Percentiles rank a stretch among this genome's conserved stretches.
Conservation (phyloP, 1,140 invertebrate species). For the Archegozetes longisetosus region DNA sequence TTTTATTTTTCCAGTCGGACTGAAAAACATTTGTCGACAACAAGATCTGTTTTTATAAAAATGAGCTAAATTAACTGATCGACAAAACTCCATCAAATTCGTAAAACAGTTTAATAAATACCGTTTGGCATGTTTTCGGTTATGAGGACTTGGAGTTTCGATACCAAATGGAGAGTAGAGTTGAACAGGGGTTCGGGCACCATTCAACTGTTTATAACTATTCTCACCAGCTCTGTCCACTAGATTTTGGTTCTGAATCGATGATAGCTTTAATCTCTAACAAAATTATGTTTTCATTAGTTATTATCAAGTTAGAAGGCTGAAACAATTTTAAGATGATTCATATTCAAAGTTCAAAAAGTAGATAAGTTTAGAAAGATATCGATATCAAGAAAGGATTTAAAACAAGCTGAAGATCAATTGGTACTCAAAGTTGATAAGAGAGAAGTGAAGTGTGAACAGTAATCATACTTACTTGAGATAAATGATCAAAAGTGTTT, state of each 20-base stretch:
- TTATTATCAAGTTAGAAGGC: no score
- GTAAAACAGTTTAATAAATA: no score
- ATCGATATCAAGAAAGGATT: no score
- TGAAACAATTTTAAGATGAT: no score
- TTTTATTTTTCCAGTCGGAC: constrained; percentile 13
- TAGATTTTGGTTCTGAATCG: not conserved
- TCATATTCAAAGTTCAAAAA: not conserved
- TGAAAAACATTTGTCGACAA: constrained; percentile 10
- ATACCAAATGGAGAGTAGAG: constrained; percentile 20
- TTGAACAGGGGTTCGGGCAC: constrained; percentile 16
- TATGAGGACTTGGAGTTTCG: constrained; percentile 17
- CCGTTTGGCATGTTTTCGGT: no score
- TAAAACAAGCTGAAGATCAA: no score
- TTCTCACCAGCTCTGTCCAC: constrained; percentile 17
- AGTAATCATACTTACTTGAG: not conserved
- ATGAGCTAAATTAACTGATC: no score
- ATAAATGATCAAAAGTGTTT: not conserved
- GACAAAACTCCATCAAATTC: no score
- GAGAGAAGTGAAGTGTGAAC: no score
- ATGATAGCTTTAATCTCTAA: not conserved
- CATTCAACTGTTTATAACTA: constrained; percentile 12
- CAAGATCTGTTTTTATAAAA: no score
- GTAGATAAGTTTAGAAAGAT: not conserved
- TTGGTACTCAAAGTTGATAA: no score
- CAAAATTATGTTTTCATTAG: not conserved